These are phyloP conservation scores for Nerophis lumbriciformis DNA, from an alignment of 2,113 vertebrate species.

Conservation along the genomic window DNA sequence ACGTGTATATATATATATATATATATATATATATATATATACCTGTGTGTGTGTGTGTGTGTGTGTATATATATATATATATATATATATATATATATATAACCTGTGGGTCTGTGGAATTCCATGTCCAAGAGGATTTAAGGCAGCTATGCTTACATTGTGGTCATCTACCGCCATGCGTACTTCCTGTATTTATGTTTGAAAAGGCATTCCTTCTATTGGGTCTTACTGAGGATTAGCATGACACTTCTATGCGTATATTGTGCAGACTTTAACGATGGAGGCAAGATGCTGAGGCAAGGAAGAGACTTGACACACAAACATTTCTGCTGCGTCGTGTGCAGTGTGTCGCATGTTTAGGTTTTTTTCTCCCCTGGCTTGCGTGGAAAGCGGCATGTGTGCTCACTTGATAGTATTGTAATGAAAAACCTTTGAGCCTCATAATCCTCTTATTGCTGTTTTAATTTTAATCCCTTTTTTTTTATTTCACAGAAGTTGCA, in stretches of 20 bases:
- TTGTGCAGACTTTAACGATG: slow-evolving; percentile 41
- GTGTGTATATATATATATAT: too few species aligned
- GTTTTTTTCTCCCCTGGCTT: too few species aligned
- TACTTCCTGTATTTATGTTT: too few species aligned
- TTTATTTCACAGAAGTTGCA: slow-evolving; percentile 14
- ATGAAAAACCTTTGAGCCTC: slow-evolving; percentile 29
- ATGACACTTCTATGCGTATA: slow-evolving; percentile 36
- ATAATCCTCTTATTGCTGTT: slow-evolving; percentile 54
- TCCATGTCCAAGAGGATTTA: too few species aligned
- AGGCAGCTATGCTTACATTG: too few species aligned
- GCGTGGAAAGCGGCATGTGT: slow-evolving; percentile 16
- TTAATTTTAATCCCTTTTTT: slow-evolving; percentile 26
- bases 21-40: too few species aligned
- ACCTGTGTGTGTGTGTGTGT: too few species aligned
- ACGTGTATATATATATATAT: too few species aligned
- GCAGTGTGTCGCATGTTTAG: too few species aligned
- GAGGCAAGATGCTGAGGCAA: slow-evolving; percentile 38
- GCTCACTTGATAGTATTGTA: slow-evolving; percentile 46
- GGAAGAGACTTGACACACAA: slow-evolving; percentile 44
- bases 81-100: too few species aligned
- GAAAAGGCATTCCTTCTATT: slow-evolving; percentile 37
- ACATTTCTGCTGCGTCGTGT: slow-evolving; percentile 4
- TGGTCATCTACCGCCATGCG: too few species aligned
- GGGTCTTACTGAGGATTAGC: slow-evolving; percentile 49
- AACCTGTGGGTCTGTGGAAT: too few species aligned